phyloP scores from a whole-genome alignment of 2,113 vertebrate genomes.

The Protomyctophum bolini region DNA sequence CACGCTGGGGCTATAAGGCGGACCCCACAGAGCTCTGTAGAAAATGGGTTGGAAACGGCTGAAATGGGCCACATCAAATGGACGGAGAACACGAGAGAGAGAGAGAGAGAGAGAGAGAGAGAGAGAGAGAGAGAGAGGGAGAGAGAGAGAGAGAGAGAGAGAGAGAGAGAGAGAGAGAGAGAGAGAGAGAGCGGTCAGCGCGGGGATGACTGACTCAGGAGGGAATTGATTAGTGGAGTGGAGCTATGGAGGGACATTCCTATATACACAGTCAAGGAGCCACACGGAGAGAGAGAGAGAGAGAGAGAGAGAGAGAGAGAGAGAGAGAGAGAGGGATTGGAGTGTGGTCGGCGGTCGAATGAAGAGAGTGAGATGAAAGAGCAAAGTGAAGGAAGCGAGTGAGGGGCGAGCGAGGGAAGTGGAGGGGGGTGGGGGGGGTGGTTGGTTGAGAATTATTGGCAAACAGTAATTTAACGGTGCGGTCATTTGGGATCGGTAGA shows the following conservation, averaged over 20 bases:
- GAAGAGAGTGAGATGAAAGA: slow-evolving; percentile 54
- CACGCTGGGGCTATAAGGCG: too few relatives aligned
- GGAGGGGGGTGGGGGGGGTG: too few relatives aligned
- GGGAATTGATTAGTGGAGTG: slow-evolving; percentile 67
- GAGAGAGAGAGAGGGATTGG: slow-evolving; percentile 4
- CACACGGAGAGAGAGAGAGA: slow-evolving; percentile 15
- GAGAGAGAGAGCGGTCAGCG: slow-evolving; percentile 1
- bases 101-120: slow-evolving; percentile 6
- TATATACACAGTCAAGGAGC: slow-evolving; percentile 35
- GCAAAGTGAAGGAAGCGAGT: slow-evolving; percentile 23
- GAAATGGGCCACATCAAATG: slow-evolving; percentile 41
- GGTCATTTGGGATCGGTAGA: slow-evolving; percentile 23
- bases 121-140: slow-evolving; percentile 15
- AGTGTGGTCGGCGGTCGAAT: slow-evolving; percentile 11
- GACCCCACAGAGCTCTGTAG: not conserved
- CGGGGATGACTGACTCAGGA: slow-evolving; percentile 45
- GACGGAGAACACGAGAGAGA: too few relatives aligned
- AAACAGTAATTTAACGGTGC: slow-evolving; percentile 46
- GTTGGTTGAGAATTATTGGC: slow-evolving; percentile 42
- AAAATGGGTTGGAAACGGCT: slow-evolving; percentile 6
- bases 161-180: slow-evolving; percentile 9
- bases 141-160: slow-evolving; percentile 5
- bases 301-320: not conserved
- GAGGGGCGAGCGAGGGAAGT: too few relatives aligned
- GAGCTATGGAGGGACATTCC: slow-evolving; percentile 54